Evolutionary conservation across 2,113 vertebrate species (phyloP).

Genomic region (Nymphicus hollandicus): DNA sequence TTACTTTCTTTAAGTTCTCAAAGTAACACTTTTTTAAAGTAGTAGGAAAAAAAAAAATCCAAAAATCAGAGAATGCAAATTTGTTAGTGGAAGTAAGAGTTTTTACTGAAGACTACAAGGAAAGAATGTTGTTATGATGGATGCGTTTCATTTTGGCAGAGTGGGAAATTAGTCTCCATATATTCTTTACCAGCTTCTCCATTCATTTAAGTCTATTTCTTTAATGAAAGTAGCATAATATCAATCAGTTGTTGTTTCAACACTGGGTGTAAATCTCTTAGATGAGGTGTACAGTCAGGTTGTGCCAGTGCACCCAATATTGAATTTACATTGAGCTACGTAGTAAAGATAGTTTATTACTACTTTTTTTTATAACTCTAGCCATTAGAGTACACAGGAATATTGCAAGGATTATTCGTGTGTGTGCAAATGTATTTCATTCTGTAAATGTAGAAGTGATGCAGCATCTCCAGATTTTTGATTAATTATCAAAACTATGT

Average conservation of each 20-base stretch:
- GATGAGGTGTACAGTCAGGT: background rate
- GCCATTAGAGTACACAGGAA: background rate
- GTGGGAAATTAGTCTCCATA: background rate
- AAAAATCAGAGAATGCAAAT: background rate
- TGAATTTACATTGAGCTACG: background rate
- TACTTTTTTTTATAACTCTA: background rate
- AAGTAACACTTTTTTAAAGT: background rate
- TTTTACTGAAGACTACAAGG: background rate
- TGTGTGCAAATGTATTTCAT: background rate
- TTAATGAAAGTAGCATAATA: background rate
- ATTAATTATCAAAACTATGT: background rate
- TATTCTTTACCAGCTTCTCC: background rate
- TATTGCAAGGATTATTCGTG: background rate
- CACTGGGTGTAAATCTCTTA: background rate
- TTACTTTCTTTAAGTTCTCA: background rate
- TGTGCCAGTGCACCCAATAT: background rate
- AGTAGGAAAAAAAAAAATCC: background rate
- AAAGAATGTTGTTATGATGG: background rate
- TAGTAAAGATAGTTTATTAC: background rate
- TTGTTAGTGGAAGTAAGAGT: background rate
- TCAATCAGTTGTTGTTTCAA: background rate
- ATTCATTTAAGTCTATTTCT: background rate
- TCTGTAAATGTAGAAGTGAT: background rate
- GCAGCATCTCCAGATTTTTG: background rate
- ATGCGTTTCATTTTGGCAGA: background rate